Conservation (phyloP, 2,888 invertebrate genomes). For the Pristionchus mayeri region DNA sequence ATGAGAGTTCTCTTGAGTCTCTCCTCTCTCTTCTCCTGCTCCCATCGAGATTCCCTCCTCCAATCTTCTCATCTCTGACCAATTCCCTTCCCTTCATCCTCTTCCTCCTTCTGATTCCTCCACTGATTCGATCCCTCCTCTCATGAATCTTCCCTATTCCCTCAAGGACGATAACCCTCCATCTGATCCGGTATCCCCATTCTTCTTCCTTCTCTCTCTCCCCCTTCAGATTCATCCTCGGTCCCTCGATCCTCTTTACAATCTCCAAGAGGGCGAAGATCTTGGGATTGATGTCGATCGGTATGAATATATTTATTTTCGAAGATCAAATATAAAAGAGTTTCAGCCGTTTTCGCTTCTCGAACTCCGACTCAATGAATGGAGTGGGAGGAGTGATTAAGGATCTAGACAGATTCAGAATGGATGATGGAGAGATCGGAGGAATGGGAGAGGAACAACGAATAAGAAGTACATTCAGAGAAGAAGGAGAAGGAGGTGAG, state of each 20-base stretch:
- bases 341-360: constrained; percentile 12
- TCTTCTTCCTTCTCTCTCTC: not conserved
- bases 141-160: constrained; percentile 24
- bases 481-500: not conserved
- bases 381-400: constrained; percentile 20
- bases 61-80: constrained; percentile 20
- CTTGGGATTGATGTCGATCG: constrained; percentile 6
- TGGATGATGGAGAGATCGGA: constrained; percentile 54
- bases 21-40: constrained; percentile 60
- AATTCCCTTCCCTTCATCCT: not conserved
- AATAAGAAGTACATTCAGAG: constrained; percentile 20
- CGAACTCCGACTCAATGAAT: constrained; percentile 36
- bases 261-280: constrained; percentile 19
- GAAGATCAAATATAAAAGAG: not conserved
- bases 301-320: not conserved
- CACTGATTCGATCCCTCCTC: constrained; percentile 16
- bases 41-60: constrained; percentile 51
- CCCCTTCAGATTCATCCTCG: constrained; percentile 13
- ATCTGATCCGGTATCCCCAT: constrained; percentile 14
- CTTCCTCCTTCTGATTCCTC: not conserved
- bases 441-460: not conserved
- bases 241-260: constrained; percentile 34
- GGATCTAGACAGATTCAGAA: constrained; percentile 54
- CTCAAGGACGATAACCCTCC: constrained; percentile 36
- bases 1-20: constrained; percentile 59